Percentiles rank a stretch among this genome's conserved stretches.
Evolutionary conservation across 64 coral and sea anemone genomes (phyloP).

Genomic region (Astreopora myriophthalma): DNA sequence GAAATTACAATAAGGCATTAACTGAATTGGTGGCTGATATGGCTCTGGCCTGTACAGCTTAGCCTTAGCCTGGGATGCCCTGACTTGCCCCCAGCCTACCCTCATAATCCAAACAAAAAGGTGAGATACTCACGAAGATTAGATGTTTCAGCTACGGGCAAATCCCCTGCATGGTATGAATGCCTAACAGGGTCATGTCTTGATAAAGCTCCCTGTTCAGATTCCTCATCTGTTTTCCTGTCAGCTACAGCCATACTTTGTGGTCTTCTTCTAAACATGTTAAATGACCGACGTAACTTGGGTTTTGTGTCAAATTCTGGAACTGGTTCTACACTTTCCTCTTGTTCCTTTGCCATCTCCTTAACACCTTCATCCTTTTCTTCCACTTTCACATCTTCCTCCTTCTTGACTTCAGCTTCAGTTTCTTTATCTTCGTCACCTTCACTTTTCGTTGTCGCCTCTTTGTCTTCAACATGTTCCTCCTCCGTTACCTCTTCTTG

Average conservation of each 20-base stretch:
- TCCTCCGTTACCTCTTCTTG: neutral
- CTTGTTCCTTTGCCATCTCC: constrained; percentile 2
- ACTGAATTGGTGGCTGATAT: too few species aligned
- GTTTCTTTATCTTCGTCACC: neutral
- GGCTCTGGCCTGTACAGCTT: too few species aligned
- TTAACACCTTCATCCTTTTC: neutral
- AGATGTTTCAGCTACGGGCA: constrained; percentile 10
- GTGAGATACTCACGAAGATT: constrained; percentile 62
- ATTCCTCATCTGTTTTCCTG: neutral
- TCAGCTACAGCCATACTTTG: constrained; percentile 69
- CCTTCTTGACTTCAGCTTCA: neutral
- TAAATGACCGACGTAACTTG: constrained; percentile 26
- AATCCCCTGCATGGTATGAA: constrained; percentile 85
- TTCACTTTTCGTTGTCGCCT: neutral
- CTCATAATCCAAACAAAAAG: neutral
- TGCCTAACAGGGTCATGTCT: constrained; percentile 65
- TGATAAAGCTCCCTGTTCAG: constrained; percentile 22
- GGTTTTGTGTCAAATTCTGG: constrained; percentile 42
- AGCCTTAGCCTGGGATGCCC: too few species aligned
- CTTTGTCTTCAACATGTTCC: neutral
- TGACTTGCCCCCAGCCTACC: neutral
- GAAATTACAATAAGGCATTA: too few species aligned
- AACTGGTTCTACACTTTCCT: constrained; percentile 50
- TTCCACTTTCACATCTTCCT: neutral
- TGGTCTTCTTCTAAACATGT: constrained; percentile 50